Evolutionary conservation across 2,113 vertebrate genomes (phyloP).

Genomic region (Anarhynchus alexandrinus): DNA sequence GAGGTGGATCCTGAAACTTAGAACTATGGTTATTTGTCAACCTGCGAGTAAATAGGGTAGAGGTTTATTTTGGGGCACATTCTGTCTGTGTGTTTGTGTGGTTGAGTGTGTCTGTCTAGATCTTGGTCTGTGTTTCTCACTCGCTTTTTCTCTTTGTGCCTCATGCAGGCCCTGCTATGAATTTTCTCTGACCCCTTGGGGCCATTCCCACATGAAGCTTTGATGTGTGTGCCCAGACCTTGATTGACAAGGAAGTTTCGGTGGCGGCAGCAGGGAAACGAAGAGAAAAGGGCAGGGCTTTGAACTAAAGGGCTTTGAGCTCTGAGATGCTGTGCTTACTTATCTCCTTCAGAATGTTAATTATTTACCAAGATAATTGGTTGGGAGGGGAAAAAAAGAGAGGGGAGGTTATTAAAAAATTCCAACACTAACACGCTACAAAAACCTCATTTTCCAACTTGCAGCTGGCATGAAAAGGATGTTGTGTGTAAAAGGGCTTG

Average conservation of each 20-base stretch:
- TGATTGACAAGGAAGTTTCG: constrained; percentile 80
- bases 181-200: constrained; percentile 78
- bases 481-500: constrained; percentile 64
- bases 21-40: constrained; percentile 39
- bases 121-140: constrained; percentile 42
- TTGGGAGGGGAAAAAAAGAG: constrained; percentile 51
- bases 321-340: constrained; percentile 75
- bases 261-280: constrained; percentile 79
- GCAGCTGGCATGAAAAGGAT: constrained; percentile 74
- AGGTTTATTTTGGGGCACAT: not conserved
- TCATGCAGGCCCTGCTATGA: constrained; percentile 73
- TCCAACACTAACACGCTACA: constrained; percentile 60
- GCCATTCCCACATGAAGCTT: constrained; percentile 81
- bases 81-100: constrained; percentile 12
- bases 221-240: constrained; percentile 90
- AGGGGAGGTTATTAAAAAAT: constrained; percentile 69
- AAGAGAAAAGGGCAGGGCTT: constrained; percentile 76
- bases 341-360: constrained; percentile 75
- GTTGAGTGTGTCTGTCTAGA: constrained; percentile 42
- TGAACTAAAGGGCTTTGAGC: constrained; percentile 78
- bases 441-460: constrained; percentile 64
- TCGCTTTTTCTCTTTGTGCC: constrained; percentile 62
- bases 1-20: constrained; percentile 23
- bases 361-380: constrained; percentile 72
- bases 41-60: constrained; percentile 40